These are phyloP conservation scores for Intellagama lesueurii DNA, from an alignment of 2,797 vertebrate genomes.

Conservation along the genomic window DNA sequence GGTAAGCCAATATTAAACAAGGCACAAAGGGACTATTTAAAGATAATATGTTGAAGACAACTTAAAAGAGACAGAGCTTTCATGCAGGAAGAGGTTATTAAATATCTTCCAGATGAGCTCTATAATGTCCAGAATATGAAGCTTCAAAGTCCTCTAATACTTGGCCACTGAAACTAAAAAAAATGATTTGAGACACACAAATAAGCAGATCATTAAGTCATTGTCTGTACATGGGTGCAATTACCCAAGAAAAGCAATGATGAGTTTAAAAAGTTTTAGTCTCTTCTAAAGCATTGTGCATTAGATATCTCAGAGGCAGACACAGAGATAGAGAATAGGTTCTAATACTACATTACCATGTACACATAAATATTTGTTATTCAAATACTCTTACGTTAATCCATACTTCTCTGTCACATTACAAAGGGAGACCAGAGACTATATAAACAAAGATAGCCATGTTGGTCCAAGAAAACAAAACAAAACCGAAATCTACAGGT, in stretches of 20 bases:
- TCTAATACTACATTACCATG: neutral
- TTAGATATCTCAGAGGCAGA: neutral
- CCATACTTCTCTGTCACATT: neutral
- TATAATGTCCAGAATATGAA: neutral
- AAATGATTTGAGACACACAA: conserved; percentile 27
- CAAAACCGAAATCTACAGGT: too few relatives aligned
- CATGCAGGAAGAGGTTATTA: neutral
- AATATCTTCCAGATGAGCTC: neutral
- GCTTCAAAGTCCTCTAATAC: neutral
- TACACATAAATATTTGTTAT: neutral
- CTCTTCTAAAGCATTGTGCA: neutral
- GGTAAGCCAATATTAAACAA: neutral
- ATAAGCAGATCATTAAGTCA: conserved; percentile 32
- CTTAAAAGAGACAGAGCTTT: neutral
- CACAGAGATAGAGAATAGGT: neutral
- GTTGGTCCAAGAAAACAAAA: too few relatives aligned
- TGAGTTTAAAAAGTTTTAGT: neutral
- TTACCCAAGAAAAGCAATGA: conserved; percentile 27
- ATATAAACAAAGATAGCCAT: too few relatives aligned
- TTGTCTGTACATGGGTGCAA: conserved; percentile 27
- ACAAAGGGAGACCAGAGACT: neutral
- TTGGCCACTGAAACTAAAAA: neutral
- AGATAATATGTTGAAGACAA: neutral
- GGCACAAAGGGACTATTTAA: neutral
- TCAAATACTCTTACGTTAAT: neutral